Conservation (phyloP, 2,888 invertebrate genomes). For the Zhuqinia jingwanae region DNA sequence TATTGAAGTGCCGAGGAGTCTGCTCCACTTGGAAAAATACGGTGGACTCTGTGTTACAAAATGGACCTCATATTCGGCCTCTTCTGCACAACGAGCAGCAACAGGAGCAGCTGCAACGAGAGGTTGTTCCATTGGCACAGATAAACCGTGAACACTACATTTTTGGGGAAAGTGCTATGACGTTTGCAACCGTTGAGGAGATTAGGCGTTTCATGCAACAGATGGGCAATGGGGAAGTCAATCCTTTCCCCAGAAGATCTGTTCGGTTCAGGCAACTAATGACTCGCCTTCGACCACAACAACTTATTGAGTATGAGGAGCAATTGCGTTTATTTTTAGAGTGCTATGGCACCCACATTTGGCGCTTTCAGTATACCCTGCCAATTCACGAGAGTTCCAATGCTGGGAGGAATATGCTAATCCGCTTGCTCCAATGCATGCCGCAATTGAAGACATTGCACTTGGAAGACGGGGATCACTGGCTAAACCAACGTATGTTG, state of each 20-base stretch:
- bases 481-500: background rate
- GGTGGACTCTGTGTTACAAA: background rate
- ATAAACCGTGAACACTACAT: background rate
- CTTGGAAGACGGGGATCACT: background rate
- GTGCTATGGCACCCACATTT: background rate
- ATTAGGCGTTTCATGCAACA: background rate
- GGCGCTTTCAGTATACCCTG: slow-evolving; percentile 11
- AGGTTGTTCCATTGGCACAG: background rate
- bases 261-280: background rate
- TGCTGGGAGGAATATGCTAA: background rate
- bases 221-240: background rate
- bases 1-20: background rate
- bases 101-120: too few relatives aligned
- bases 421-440: background rate
- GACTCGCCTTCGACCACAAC: too few relatives aligned
- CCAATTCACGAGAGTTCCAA: background rate
- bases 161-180: background rate
- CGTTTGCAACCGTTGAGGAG: background rate
- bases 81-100: background rate
- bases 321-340: background rate
- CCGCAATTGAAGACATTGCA: background rate
- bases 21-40: background rate
- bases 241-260: background rate
- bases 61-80: background rate
- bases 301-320: background rate